phyloP scores from a whole-genome alignment of 2,113 vertebrate genomes.

The Muscicapa adusta region DNA sequence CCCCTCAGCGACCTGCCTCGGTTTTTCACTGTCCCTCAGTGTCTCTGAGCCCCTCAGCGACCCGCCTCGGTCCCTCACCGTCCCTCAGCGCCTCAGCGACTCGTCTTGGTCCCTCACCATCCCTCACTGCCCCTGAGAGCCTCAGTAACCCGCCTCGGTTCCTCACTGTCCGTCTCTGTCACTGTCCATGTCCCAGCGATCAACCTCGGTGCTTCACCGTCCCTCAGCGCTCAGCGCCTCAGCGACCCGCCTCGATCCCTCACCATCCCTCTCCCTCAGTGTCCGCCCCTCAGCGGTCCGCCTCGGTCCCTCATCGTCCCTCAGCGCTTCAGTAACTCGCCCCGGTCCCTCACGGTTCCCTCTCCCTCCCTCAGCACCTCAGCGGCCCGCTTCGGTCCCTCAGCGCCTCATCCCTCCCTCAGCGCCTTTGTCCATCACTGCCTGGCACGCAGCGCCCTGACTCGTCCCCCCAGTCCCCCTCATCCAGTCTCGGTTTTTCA shows the following conservation, averaged over 20 bases:
- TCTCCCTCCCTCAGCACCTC: not conserved
- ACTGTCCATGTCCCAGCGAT: too few species aligned
- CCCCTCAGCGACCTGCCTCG: too few species aligned
- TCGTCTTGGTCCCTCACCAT: too few species aligned
- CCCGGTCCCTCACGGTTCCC: fast-evolving
- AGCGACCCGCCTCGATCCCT: not conserved
- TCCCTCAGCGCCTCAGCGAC: too few species aligned
- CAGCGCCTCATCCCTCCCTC: not conserved
- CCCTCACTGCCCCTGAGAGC: too few species aligned
- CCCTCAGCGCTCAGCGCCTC: too few species aligned
- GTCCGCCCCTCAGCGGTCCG: not conserved
- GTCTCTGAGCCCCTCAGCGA: too few species aligned
- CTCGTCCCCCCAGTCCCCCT: not conserved
- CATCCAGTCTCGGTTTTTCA: not conserved
- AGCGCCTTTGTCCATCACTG: not conserved
- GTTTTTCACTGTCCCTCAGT: fast-evolving
- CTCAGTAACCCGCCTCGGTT: too few species aligned
- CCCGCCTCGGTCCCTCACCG: fast-evolving
- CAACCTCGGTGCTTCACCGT: not conserved
- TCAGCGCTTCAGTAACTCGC: not conserved
- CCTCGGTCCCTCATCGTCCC: too few species aligned
- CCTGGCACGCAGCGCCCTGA: not conserved
- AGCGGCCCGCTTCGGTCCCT: not conserved
- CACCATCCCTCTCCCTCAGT: too few species aligned
- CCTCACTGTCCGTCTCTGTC: too few species aligned